Percentiles rank a stretch among this genome's conserved stretches.
Evolutionary conservation across 2,888 invertebrate genomes (phyloP).

Genomic region (Lasioglossum villosulum): DNA sequence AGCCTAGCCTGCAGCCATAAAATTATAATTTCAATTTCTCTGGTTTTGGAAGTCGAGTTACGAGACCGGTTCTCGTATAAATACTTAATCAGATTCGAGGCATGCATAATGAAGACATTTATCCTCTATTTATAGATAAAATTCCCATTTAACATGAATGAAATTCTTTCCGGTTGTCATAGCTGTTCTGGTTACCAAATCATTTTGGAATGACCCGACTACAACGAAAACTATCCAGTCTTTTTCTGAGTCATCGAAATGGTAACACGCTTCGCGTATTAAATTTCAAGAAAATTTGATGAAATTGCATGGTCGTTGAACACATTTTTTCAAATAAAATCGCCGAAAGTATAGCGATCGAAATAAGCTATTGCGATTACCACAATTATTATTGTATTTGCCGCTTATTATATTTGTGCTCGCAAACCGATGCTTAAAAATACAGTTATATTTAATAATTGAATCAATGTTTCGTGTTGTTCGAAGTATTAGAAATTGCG

Average conservation of each 20-base stretch:
- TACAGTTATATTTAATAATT: no score
- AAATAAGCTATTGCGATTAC: no score
- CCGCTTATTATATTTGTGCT: no score
- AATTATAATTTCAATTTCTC: constrained; percentile 6
- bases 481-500: no score
- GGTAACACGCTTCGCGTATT: not conserved
- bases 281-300: not conserved
- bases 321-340: not conserved
- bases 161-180: constrained; percentile 1
- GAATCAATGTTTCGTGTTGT: no score
- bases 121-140: constrained; percentile 16
- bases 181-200: not conserved
- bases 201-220: constrained; percentile 18
- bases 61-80: not conserved
- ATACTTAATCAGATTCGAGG: not conserved
- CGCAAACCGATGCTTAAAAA: no score
- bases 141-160: constrained; percentile 5
- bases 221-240: not conserved
- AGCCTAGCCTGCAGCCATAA: not conserved
- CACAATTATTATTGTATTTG: no score
- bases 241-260: constrained; percentile 30
- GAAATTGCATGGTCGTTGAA: not conserved
- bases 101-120: not conserved
- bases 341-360: no score
- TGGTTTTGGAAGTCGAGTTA: not conserved